Conservation (phyloP, 1,140 invertebrate species). For the Delia radicum region DNA sequence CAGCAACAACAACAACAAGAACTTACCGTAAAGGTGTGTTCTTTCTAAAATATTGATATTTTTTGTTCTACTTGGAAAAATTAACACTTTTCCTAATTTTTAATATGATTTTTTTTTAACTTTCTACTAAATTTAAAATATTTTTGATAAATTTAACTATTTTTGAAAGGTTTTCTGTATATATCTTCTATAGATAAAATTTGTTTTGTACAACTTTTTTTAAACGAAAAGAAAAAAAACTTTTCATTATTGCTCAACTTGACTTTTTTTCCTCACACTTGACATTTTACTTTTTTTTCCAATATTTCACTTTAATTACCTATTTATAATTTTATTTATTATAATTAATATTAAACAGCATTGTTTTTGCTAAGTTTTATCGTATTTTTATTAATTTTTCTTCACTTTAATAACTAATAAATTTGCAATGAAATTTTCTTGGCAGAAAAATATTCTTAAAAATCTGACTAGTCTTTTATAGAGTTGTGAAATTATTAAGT, state of each 20-base stretch:
- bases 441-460: not conserved
- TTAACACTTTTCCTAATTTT: too few species aligned
- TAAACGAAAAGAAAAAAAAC: not conserved
- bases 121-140: too few species aligned
- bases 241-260: not conserved
- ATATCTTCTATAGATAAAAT: too few species aligned
- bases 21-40: conserved; percentile 1
- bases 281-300: not conserved
- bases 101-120: too few species aligned
- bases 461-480: not conserved
- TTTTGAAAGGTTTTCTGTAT: too few species aligned
- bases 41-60: not conserved
- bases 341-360: not conserved
- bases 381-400: not conserved
- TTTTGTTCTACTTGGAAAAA: not conserved
- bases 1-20: not conserved
- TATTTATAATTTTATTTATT: not conserved
- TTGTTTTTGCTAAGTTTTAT: not conserved
- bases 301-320: not conserved
- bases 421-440: not conserved
- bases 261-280: not conserved
- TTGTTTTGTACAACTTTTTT: too few species aligned
- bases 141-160: too few species aligned
- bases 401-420: too few species aligned
- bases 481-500: too few species aligned